Conservation (phyloP, 2,888 invertebrate genomes). For the Mythimna loreyi region DNA sequence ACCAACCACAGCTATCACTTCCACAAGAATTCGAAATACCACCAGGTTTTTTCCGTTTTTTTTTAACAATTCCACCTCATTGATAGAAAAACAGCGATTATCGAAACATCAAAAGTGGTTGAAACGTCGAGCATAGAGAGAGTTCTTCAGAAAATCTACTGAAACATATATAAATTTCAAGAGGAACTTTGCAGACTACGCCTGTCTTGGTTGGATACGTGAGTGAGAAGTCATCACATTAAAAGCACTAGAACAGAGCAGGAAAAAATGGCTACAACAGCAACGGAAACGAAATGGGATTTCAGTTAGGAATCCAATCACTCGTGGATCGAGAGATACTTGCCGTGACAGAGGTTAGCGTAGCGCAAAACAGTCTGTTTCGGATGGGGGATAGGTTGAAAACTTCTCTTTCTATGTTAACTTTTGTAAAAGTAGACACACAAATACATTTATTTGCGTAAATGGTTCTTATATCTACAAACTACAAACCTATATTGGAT, state of each 20-base stretch:
- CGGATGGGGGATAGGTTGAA: constrained; percentile 3
- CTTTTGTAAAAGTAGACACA: neutral
- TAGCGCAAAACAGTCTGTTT: neutral
- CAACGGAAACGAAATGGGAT: neutral
- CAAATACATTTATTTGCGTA: neutral
- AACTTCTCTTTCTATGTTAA: neutral
- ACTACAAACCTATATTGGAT: neutral
- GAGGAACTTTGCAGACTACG: neutral
- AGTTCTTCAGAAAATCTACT: neutral
- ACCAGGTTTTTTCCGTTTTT: too few species aligned
- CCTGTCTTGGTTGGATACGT: too few species aligned
- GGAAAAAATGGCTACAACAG: neutral
- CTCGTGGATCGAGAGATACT: neutral
- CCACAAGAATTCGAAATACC: neutral
- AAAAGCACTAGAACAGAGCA: neutral
- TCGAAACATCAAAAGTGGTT: neutral
- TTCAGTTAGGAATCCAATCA: too few species aligned
- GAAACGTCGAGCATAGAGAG: neutral
- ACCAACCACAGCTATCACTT: neutral
- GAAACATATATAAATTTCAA: neutral
- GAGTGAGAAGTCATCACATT: neutral
- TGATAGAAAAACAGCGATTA: neutral
- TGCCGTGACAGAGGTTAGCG: neutral
- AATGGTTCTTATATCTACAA: neutral
- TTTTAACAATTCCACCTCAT: too few species aligned